Base-by-base conservation (phyloP, 2,797 vertebrate genomes). In the Halcyon smyrnensis region DNA sequence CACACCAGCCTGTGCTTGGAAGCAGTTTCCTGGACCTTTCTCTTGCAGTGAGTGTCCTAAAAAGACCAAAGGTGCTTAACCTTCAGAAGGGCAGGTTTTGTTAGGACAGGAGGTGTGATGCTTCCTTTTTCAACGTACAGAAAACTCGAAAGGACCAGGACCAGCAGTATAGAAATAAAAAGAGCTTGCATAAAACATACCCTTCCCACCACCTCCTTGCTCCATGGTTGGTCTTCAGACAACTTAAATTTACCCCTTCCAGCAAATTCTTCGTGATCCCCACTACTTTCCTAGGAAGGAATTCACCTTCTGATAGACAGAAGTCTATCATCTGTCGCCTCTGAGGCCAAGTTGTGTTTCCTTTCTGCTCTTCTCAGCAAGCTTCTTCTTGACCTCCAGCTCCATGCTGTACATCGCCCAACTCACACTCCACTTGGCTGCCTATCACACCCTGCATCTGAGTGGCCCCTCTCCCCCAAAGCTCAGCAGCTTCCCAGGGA, bases 1-100 rank as follows among this genome's bases (percentile, higher is more conserved):
- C n/a, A 30, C 1, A 4, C 37, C 77, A 54, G 23, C 8, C 24
- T 2, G 0, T 30, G 73, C 78, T 67, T 1, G 2, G 45, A 67
- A 36, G 36, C 0, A 1, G 6, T 45, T 54, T 74, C 14, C 41
- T 67, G 62, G 46, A 32, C 39, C 39, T 71, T 62, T 68, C n/a
- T 69, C 17, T 53, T 68, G 28, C 50, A 63, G n/a, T 23, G 59
- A 32, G 41, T 53, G 73, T 48, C 24, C 59, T 67, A 27, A 34
- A 77, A 62, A 50, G 45, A 32, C 32, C 37, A 69, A 27, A 48
- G 20, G 14, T 59, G 45, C 43, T 90, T 60, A 43, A 46, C 6
- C 24, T 70, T 39, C 39, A 43, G 14, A 45, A 87, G 15, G 21
- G 45, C 56, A 83, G n/a, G 21, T 68, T 68, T 83, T 53, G 18